These are phyloP conservation scores for Erythrolamprus reginae DNA, from an alignment of 2,113 vertebrate species.

Conservation along the genomic window DNA sequence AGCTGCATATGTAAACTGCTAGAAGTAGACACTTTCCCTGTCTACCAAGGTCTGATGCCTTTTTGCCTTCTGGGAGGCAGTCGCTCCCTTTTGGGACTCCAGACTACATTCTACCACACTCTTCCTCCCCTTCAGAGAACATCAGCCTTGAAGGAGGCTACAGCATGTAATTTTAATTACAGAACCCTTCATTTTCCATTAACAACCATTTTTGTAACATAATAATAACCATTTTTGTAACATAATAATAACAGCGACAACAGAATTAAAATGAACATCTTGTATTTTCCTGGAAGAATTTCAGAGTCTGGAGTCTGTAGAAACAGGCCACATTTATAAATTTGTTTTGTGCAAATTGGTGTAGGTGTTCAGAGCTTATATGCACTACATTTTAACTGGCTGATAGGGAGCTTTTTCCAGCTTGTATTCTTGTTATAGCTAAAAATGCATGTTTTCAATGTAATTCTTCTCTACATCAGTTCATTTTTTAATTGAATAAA, in stretches of 20 bases:
- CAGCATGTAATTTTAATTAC: background rate
- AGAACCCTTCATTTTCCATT: background rate
- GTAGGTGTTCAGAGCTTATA: background rate
- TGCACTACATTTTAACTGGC: background rate
- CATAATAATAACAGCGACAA: no score
- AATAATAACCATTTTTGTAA: no score
- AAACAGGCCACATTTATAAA: background rate
- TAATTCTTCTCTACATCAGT: background rate
- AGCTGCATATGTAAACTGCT: background rate
- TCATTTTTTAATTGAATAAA: background rate
- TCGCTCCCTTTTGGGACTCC: no score
- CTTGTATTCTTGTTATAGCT: background rate
- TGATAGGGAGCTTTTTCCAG: background rate
- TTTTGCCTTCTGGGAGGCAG: no score
- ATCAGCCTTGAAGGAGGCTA: background rate
- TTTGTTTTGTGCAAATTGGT: background rate
- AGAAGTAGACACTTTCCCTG: no score
- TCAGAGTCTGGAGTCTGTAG: background rate
- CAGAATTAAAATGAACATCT: background rate
- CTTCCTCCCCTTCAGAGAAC: background rate
- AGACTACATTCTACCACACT: background rate
- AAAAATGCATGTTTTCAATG: background rate
- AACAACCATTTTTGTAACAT: background rate
- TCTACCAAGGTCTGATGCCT: no score
- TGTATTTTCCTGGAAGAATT: constrained; percentile 5